Evolutionary conservation across 2,888 invertebrate genomes (phyloP).

Genomic region (Tipula unca): DNA sequence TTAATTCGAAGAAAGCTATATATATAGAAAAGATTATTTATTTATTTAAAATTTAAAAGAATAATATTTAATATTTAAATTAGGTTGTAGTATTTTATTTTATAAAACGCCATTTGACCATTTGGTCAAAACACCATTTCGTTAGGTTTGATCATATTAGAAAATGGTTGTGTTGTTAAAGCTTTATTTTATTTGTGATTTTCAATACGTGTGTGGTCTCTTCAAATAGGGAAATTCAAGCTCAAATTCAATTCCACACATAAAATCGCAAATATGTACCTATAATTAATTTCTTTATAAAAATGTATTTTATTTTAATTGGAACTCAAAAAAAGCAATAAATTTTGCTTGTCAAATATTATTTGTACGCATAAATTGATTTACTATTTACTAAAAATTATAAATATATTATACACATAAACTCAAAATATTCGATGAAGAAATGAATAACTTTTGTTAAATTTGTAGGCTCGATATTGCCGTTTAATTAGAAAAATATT

Average conservation of each 20-base stretch:
- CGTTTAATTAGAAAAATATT: neutral
- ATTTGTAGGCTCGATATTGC: slow-evolving; percentile 14
- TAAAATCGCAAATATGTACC: neutral
- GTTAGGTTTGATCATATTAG: neutral
- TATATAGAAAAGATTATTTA: neutral
- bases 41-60: neutral
- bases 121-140: neutral
- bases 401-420: neutral
- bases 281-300: neutral
- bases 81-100: neutral
- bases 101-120: neutral
- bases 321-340: neutral
- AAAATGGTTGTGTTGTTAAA: neutral
- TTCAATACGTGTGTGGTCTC: neutral
- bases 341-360: neutral
- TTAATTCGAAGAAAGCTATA: neutral
- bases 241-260: neutral
- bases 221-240: neutral
- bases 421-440: neutral
- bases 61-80: neutral
- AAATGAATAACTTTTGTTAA: neutral
- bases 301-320: neutral
- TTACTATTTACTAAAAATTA: too few relatives aligned
- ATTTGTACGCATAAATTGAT: neutral
- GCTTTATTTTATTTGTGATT: neutral